phyloP scores from a whole-genome alignment of 2,797 vertebrate genomes.

The Phoeniculus purpureus region DNA sequence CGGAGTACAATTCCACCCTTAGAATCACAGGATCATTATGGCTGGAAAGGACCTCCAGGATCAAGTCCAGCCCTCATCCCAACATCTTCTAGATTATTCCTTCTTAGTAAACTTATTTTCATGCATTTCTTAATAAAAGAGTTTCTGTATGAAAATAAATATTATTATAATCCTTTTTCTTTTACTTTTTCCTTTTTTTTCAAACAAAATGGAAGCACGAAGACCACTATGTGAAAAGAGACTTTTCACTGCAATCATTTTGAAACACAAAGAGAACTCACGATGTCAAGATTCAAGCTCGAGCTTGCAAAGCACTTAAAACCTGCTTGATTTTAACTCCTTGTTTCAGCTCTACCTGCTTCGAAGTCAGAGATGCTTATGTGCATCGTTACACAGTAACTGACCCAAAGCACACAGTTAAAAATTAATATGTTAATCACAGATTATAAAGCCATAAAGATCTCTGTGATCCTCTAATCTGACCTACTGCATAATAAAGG shows the following conservation, averaged over 20 bases:
- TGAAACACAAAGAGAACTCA: neutral
- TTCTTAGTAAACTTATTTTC: neutral
- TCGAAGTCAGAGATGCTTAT: neutral
- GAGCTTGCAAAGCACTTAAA: neutral
- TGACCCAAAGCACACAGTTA: neutral
- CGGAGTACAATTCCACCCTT: no score
- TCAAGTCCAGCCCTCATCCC: no score
- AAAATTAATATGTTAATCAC: conserved; percentile 31
- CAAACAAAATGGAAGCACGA: neutral
- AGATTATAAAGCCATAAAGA: conserved; percentile 29
- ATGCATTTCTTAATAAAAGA: neutral
- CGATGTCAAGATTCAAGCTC: neutral
- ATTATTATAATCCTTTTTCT: neutral
- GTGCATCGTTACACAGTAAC: neutral
- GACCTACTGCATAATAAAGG: conserved; percentile 11
- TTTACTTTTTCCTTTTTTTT: neutral
- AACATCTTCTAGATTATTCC: neutral
- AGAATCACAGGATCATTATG: no score
- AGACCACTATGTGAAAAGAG: neutral
- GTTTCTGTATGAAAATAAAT: neutral
- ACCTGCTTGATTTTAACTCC: neutral
- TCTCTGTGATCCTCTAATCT: conserved; percentile 27
- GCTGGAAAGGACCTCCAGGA: no score
- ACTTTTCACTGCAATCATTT: neutral
- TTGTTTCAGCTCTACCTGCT: neutral